Evolutionary conservation across 2,797 vertebrate species (phyloP).

Genomic region (Channallabes apus): DNA sequence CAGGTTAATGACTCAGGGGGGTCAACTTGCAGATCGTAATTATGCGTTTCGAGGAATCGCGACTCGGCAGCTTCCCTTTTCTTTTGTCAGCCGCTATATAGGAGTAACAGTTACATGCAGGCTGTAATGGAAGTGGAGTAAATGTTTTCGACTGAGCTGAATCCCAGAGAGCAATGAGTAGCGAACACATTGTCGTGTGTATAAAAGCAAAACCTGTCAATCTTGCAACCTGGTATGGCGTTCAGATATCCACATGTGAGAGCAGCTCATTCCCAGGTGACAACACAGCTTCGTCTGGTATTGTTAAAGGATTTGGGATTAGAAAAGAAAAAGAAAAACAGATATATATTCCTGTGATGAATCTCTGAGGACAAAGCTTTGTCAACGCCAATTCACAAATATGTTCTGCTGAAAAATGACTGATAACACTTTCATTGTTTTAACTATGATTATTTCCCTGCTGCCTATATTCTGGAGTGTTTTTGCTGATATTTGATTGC

Average conservation of each 20-base stretch:
- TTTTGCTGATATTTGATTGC: slow-evolving; percentile 52
- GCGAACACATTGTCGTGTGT: slow-evolving; percentile 28
- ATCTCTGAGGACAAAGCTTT: slow-evolving; percentile 58
- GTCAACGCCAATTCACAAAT: slow-evolving; percentile 46
- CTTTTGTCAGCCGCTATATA: slow-evolving; percentile 32
- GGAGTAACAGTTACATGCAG: slow-evolving; percentile 50
- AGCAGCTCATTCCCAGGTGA: slow-evolving; percentile 36
- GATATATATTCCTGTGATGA: slow-evolving; percentile 47
- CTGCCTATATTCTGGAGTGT: slow-evolving; percentile 56
- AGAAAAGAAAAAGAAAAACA: not conserved
- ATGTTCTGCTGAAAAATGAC: slow-evolving; percentile 49
- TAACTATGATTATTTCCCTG: slow-evolving; percentile 51
- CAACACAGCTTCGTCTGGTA: not conserved
- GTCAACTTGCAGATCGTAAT: slow-evolving; percentile 36
- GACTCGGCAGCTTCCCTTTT: slow-evolving; percentile 35
- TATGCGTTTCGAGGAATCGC: slow-evolving; percentile 44
- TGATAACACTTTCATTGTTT: slow-evolving; percentile 58
- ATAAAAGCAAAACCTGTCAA: slow-evolving; percentile 31
- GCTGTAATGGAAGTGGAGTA: slow-evolving; percentile 52
- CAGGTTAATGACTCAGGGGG: slow-evolving; percentile 47
- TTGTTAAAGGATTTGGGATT: slow-evolving; percentile 29
- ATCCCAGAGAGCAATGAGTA: slow-evolving; percentile 39
- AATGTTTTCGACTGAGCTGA: slow-evolving; percentile 48
- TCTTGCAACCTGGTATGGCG: slow-evolving; percentile 39
- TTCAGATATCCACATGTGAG: slow-evolving; percentile 34